Base-by-base conservation (phyloP, 2,888 invertebrate genomes). In the Limnephilus rhombicus region DNA sequence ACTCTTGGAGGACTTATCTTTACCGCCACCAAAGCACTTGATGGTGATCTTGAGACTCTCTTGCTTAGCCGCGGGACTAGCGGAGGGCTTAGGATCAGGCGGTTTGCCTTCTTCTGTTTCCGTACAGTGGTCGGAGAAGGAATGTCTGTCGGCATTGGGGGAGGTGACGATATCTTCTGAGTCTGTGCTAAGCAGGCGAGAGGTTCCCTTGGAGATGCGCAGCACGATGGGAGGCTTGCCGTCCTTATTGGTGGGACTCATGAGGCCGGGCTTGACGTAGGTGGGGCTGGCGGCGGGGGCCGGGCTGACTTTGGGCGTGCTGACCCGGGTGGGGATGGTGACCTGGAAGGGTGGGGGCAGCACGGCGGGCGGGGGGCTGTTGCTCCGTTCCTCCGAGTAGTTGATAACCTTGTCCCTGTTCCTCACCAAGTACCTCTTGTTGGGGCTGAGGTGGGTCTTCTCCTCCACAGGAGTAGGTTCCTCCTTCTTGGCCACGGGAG, bases 161-260 rank as follows among this genome's bases (percentile, higher is more conserved):
- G 96, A 96, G 94, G 96, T 96, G 89, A 96, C 96, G 90, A 96
- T 96, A 94, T 96, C 97, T 95, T 97, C 97, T 92, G 97, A 97
- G 94, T 97, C 97, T 90, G 97, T 97, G 94, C 97, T 97, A 91
- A 97, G 97, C 94, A 97, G 96, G 94, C 97, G 96, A 89, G 97
- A 97, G 92, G 97, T 97, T 90, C 97, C 97, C 95, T 98, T 98
- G 94, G 98, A 98, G 96, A 98, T 98, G 95, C 98, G 97, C 94
- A 98, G 96, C 91, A 98, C 98, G 94, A 98, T 98, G 41, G 98
- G 98, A 85, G 98, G 98, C 94, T 96, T 96, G 68, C 95, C 94
- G 91, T 96, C 96, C 94, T 96, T 96, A 94, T 96, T 96, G 82
- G 96, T 96, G 95, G 96, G 96, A 94, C 96, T 96, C 89, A 95